A percentile compares a stretch with the other conserved stretches of the same genome.
phyloP scores from a whole-genome alignment of 2,113 vertebrate genomes.

The Mellivora capensis region DNA sequence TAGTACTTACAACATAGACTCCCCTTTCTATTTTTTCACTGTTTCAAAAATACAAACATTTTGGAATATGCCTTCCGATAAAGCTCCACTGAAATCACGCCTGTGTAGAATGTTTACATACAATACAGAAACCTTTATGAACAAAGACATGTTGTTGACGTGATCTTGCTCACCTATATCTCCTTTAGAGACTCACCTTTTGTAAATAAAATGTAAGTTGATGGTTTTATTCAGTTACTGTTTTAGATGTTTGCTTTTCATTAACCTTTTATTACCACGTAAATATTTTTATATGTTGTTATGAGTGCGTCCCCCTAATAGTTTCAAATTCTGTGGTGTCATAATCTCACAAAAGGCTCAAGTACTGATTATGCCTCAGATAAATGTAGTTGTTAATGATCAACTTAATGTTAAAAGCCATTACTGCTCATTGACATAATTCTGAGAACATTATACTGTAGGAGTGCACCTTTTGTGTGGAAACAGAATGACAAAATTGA shows the following conservation, averaged over 20 bases:
- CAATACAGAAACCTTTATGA: background rate
- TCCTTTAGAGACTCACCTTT: slow-evolving; percentile 35
- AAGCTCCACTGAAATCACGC: background rate
- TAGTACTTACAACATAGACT: background rate
- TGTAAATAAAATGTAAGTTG: background rate
- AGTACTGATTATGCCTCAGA: slow-evolving; percentile 84
- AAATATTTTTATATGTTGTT: slow-evolving; percentile 74
- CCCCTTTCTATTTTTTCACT: background rate
- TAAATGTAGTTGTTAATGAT: slow-evolving; percentile 88
- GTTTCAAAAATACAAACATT: background rate
- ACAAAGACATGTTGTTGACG: background rate
- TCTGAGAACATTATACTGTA: slow-evolving; percentile 85
- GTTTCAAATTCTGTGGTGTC: slow-evolving; percentile 76
- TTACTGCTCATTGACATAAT: slow-evolving; percentile 87
- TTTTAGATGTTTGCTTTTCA: slow-evolving; percentile 54
- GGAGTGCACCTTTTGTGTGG: slow-evolving; percentile 86
- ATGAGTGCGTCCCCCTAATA: slow-evolving; percentile 52
- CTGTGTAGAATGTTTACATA: background rate
- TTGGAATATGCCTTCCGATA: background rate
- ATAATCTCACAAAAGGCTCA: slow-evolving; percentile 80
- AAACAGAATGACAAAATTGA: slow-evolving; percentile 88
- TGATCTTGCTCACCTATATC: background rate
- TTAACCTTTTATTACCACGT: slow-evolving; percentile 52
- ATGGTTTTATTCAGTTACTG: slow-evolving; percentile 40
- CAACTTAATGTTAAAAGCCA: slow-evolving; percentile 88